Base-by-base conservation (phyloP, 2,113 vertebrate genomes). In the Zosterops lateralis region DNA sequence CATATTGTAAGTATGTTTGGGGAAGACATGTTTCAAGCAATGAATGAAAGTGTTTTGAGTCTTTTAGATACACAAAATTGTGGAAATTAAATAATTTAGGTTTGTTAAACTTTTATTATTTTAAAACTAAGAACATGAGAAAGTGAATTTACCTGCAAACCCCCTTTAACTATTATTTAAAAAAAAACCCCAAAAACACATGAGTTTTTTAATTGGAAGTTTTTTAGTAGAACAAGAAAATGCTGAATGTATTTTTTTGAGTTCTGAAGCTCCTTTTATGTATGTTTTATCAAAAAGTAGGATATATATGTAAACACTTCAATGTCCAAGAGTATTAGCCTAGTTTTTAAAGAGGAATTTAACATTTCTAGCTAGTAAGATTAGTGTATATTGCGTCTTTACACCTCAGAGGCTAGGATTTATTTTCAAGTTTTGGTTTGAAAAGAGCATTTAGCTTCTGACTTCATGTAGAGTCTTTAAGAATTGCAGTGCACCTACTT, bases 301-400 rank as follows among this genome's bases (percentile, higher is more conserved):
- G 31, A 19, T 79, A 82, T 80, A 57, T 80, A 84, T 65, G 36
- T 79, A 95, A 97, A 82, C 64, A 73, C 42, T 87, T 96, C 56
- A 21, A 65, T 67, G 94, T 97, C 65, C 44, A 89, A 83, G 87
- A 53, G n/a, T 90, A 85, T 96, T 97, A 92, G 29, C 53, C 67
- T 96, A 80, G 50, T 84, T 95, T 95, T 83, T 83, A 84, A 89
- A 80, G 72, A 93, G 40, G 70, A 92, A 62, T 82, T 94, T 89
- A 92, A 57, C 47, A 87, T 91, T 96, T 95, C 40, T 75, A 89
- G 56, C 62, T 89, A 38, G 34, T 94, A 79, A 93, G 95, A 93
- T 96, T 86, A 83, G 21, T 3, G 2, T 40, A 6, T 58, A 4
- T 89, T 87, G 26, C 58, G 8, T 91, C 51, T 53, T 50, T 77